These are phyloP conservation scores for Hoplodrina blanda DNA, from an alignment of 2,888 invertebrate species.

Conservation along the genomic window DNA sequence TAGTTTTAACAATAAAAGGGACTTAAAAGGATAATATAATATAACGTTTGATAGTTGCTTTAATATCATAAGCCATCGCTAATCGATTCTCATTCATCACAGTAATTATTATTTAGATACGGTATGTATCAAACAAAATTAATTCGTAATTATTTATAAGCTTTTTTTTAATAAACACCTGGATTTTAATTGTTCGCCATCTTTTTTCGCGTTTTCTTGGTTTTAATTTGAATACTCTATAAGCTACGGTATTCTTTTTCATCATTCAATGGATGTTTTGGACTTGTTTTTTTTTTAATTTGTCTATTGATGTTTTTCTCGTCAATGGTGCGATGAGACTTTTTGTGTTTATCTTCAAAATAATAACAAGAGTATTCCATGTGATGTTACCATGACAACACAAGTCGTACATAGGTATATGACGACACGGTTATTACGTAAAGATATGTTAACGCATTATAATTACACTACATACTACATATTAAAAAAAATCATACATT, in stretches of 20 bases:
- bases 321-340: not conserved
- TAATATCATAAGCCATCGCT: conserved; percentile 15
- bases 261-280: not conserved
- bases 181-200: conserved; percentile 34
- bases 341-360: not conserved
- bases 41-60: conserved; percentile 11
- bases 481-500: too few relatives aligned
- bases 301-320: conserved; percentile 7
- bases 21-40: too few relatives aligned
- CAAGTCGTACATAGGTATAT: too few relatives aligned
- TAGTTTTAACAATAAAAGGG: too few relatives aligned
- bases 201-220: conserved; percentile 42
- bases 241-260: conserved; percentile 8
- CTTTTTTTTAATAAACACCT: conserved; percentile 52
- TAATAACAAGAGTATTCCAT: too few relatives aligned
- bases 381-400: too few relatives aligned
- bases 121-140: conserved; percentile 58
- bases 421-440: too few relatives aligned
- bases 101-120: conserved; percentile 65
- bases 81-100: conserved; percentile 47
- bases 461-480: too few relatives aligned
- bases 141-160: conserved; percentile 52
- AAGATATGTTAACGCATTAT: too few relatives aligned
- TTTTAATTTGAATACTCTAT: conserved; percentile 32
- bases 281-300: not conserved